A percentile compares a stretch with the other conserved stretches of the same genome.
These are phyloP conservation scores for Podargus strigoides DNA, from an alignment of 2,797 vertebrate species.

Conservation along the genomic window DNA sequence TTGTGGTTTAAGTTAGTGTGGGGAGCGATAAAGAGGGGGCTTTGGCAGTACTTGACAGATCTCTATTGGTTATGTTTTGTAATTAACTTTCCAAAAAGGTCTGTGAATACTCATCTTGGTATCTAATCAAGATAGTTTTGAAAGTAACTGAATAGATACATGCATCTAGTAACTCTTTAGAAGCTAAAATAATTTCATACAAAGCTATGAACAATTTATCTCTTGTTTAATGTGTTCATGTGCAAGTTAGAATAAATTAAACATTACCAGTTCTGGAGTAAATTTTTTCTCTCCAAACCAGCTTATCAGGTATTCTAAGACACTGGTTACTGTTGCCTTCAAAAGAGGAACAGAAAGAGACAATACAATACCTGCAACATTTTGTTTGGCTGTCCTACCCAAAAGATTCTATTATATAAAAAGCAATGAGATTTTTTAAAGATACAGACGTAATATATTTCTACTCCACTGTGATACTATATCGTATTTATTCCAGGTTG, in stretches of 20 bases:
- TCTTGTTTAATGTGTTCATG: background rate
- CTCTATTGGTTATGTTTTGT: background rate
- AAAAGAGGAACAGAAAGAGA: background rate
- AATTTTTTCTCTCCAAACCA: slow-evolving; percentile 93
- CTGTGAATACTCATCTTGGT: background rate
- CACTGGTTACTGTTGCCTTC: slow-evolving; percentile 86
- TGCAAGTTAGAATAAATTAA: slow-evolving; percentile 38
- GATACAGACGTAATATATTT: background rate
- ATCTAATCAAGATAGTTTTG: background rate
- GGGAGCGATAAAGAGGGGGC: background rate
- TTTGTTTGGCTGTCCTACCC: background rate
- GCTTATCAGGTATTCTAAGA: slow-evolving; percentile 87
- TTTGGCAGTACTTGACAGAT: background rate
- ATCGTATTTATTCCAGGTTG: background rate
- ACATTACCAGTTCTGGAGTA: slow-evolving; percentile 81
- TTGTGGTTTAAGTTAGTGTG: background rate
- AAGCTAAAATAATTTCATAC: background rate
- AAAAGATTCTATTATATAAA: background rate
- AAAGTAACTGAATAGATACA: background rate
- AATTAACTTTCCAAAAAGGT: background rate
- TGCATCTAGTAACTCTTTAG: background rate
- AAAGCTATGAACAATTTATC: background rate
- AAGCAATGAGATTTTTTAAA: background rate
- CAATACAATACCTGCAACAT: background rate
- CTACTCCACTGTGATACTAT: background rate